Base-by-base conservation (phyloP, 2,888 invertebrate species). In the Trissoscelio sp. region DNA sequence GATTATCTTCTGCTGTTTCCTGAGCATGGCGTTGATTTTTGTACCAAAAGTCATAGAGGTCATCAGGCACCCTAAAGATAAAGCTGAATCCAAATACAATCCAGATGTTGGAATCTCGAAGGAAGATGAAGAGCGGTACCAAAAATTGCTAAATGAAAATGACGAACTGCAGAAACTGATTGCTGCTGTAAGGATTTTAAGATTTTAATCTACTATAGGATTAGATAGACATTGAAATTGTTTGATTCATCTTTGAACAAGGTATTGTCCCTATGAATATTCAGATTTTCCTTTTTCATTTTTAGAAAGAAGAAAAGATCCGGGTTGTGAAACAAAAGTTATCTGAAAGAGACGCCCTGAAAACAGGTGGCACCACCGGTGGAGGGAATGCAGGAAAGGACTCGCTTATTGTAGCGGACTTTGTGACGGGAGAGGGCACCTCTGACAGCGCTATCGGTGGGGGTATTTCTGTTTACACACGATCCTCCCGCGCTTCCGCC, bases 11-110 rank as follows among this genome's bases (percentile, higher is more conserved):
- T 99, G 99, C 92, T 98, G 98, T 92, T 98, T 98, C 92, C 95
- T 99, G 81, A 98, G 99, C 90, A 98, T 99, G 97, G 97, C 99
- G 72, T 95, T 99, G 87, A 97, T 99, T 90, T 99, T 99, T 93
- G 96, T 98, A 88, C 99, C 99, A 86, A 99, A 99, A 95, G 98
- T 98, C 84, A 96, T 97, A 90, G 97, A 97, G 92, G 96, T 98
- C 79, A 95, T 97, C 87, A 94, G 96, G 83, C 97, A 97, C 92
- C 97, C 97, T 2, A 95, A 95, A 88, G 97, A 97, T 92, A 95
- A 97, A 88, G 95, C 95, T 58, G 97, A 97, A 92, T 97, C 95
- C 85, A 97, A 96, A 88, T 97, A 96, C 87, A 96, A 96, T 89
- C 96, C 96, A 2, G 97, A 97, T 86, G 94, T 94, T 24, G 95